These are phyloP conservation scores for Slavum lentiscoides DNA, from an alignment of 2,888 invertebrate species.

Conservation along the genomic window DNA sequence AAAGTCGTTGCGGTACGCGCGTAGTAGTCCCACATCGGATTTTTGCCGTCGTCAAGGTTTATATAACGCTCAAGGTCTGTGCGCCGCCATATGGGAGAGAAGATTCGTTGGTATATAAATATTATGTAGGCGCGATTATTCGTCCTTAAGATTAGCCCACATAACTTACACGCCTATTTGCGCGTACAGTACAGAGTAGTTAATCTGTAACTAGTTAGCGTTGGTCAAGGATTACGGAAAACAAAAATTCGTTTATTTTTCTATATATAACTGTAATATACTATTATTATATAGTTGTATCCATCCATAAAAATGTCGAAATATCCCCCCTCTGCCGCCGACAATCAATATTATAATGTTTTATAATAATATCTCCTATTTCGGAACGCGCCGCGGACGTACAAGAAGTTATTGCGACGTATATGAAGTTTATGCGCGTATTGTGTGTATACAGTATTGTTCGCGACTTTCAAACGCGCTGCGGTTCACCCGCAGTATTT, in stretches of 20 bases:
- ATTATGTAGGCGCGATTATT: conserved; percentile 30
- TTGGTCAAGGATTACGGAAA: conserved; percentile 49
- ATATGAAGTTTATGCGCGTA: background rate
- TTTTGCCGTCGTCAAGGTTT: conserved; percentile 38
- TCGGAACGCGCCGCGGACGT: background rate
- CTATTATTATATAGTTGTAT: background rate
- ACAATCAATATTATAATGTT: background rate
- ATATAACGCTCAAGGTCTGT: conserved; percentile 24
- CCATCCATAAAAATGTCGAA: conserved; percentile 19
- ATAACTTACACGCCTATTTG: conserved; percentile 31
- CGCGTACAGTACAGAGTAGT: background rate
- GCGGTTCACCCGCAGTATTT: no score
- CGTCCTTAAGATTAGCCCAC: conserved; percentile 49
- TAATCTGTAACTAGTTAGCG: conserved; percentile 31
- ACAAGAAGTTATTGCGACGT: no score
- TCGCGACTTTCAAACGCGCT: no score
- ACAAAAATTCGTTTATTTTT: background rate
- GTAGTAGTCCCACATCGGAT: background rate
- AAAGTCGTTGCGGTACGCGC: background rate
- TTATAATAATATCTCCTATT: background rate
- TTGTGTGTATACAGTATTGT: no score
- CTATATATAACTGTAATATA: background rate
- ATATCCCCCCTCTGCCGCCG: background rate
- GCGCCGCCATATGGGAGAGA: conserved; percentile 29
- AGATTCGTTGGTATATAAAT: background rate